These are phyloP conservation scores for Zaprionus camerounensis DNA, from an alignment of 1,140 invertebrate genomes.

Conservation along the genomic window DNA sequence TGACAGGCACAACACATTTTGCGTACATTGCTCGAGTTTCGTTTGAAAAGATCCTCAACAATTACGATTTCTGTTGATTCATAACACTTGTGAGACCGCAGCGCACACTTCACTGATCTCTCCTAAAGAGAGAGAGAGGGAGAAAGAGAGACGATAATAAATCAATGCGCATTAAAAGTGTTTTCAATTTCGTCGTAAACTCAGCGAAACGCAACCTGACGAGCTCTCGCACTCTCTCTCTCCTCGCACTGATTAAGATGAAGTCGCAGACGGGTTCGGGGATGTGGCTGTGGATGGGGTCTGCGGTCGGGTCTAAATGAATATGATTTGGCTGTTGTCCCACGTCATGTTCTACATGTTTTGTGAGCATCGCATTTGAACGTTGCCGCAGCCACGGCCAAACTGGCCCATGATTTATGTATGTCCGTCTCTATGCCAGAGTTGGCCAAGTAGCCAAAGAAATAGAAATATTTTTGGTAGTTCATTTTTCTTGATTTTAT, in stretches of 20 bases:
- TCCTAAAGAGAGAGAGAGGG: not conserved
- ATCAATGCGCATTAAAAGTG: constrained; percentile 78
- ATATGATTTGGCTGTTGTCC: constrained; percentile 60
- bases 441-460: constrained; percentile 44
- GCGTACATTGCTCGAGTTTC: constrained; percentile 52
- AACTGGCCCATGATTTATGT: constrained; percentile 77
- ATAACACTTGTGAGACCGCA: constrained; percentile 65
- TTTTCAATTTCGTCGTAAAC: constrained; percentile 74
- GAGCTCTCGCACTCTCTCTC: not conserved
- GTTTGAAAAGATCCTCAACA: constrained; percentile 65
- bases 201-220: constrained; percentile 50
- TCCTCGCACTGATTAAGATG: constrained; percentile 49
- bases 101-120: constrained; percentile 39
- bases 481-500: constrained; percentile 44
- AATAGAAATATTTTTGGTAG: constrained; percentile 14
- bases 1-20: constrained; percentile 56
- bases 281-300: constrained; percentile 13
- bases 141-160: constrained; percentile 60
- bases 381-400: constrained; percentile 49
- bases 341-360: constrained; percentile 79
- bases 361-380: constrained; percentile 63
- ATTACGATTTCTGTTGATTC: constrained; percentile 66
- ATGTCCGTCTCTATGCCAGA: constrained; percentile 40
- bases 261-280: constrained; percentile 44
- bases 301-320: constrained; percentile 21